These are phyloP conservation scores for Porites lutea DNA, from an alignment of 64 coral and sea anemone genomes.

Conservation along the genomic window DNA sequence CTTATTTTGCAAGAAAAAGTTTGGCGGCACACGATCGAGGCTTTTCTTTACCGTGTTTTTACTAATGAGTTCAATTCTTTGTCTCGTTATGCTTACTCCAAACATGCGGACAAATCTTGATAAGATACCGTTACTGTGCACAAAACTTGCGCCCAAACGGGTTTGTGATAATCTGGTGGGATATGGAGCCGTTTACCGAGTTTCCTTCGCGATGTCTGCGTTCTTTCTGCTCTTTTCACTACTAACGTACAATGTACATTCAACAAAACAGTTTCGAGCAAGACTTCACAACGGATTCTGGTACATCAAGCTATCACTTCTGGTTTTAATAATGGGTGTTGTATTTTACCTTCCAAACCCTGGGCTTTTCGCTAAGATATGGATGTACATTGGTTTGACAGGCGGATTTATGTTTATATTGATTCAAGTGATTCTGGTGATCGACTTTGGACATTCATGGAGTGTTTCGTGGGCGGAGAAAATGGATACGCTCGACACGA, in stretches of 20 bases:
- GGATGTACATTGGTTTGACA: slow-evolving; percentile 95
- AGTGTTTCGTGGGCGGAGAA: slow-evolving; percentile 94
- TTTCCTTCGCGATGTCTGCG: slow-evolving; percentile 77
- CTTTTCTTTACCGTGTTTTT: slow-evolving; percentile 83
- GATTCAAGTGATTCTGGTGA: slow-evolving; percentile 90
- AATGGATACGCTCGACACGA: slow-evolving; percentile 87
- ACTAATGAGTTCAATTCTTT: slow-evolving; percentile 62
- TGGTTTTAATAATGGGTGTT: slow-evolving; percentile 71
- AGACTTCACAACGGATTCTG: slow-evolving; percentile 93
- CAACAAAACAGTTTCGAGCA: slow-evolving; percentile 86
- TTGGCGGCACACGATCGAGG: slow-evolving; percentile 73
- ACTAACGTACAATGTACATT: slow-evolving; percentile 79
- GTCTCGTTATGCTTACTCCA: slow-evolving; percentile 86
- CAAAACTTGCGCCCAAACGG: slow-evolving; percentile 65
- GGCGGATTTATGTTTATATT: slow-evolving; percentile 96
- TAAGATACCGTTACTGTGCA: slow-evolving; percentile 94
- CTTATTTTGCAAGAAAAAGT: slow-evolving; percentile 86
- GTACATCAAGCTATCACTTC: slow-evolving; percentile 92
- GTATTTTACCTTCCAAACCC: slow-evolving; percentile 87
- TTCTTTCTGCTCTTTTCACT: slow-evolving; percentile 81
- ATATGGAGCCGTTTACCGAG: slow-evolving; percentile 92
- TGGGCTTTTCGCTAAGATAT: slow-evolving; percentile 73
- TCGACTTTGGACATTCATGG: slow-evolving; percentile 97
- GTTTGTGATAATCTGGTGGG: slow-evolving; percentile 93
- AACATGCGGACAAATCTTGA: slow-evolving; percentile 81